Evolutionary conservation across 2,888 invertebrate species (phyloP).

Genomic region (Eupelmus urozonus): DNA sequence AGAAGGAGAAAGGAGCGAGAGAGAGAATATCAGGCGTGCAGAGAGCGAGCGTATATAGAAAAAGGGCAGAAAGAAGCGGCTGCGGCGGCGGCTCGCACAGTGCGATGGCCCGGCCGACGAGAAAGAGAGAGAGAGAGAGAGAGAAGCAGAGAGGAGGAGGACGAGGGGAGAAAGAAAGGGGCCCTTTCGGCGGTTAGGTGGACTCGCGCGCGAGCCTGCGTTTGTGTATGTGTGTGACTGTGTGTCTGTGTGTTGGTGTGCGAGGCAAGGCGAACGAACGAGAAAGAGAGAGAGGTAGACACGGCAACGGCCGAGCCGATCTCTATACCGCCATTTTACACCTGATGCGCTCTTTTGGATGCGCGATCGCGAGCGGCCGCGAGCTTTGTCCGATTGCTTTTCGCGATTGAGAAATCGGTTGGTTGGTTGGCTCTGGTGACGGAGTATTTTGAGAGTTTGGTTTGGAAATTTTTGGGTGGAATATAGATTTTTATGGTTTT

Average conservation of each 20-base stretch:
- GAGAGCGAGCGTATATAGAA: background rate
- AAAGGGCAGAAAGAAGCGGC: background rate
- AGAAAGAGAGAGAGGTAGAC: slow-evolving; percentile 16
- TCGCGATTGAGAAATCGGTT: no score
- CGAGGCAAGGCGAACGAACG: slow-evolving; percentile 45
- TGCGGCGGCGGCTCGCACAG: no score
- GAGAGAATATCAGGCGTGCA: no score
- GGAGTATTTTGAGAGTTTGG: no score
- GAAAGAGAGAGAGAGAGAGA: slow-evolving; percentile 24
- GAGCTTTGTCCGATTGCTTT: no score
- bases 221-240: background rate
- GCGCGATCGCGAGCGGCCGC: no score
- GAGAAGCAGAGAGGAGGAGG: slow-evolving; percentile 54
- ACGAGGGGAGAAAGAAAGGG: slow-evolving; percentile 53
- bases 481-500: no score
- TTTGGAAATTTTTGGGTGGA: no score
- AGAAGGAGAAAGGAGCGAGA: slow-evolving; percentile 34
- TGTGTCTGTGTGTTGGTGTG: slow-evolving; percentile 12
- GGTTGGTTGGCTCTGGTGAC: no score
- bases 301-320: background rate
- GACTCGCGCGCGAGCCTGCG: background rate
- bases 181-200: slow-evolving; percentile 71
- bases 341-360: slow-evolving; percentile 25
- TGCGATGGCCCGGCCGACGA: background rate
- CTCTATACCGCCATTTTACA: slow-evolving; percentile 53